Conservation (phyloP, 2,888 invertebrate genomes). For the Thalpophila matura region DNA sequence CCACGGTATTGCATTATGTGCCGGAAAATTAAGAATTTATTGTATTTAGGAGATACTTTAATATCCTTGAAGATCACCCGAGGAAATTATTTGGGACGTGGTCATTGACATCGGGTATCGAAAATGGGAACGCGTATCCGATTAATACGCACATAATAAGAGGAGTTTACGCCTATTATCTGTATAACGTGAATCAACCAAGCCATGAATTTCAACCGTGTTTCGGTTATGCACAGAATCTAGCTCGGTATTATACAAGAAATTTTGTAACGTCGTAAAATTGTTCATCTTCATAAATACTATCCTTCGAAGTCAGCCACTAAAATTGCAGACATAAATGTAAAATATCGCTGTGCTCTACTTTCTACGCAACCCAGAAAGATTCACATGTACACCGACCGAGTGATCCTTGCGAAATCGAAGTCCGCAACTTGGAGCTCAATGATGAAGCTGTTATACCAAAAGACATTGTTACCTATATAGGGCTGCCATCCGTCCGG, state of each 20-base stretch:
- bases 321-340: slow-evolving; percentile 18
- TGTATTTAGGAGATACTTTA: slow-evolving; percentile 23
- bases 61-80: slow-evolving; percentile 23
- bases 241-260: slow-evolving; percentile 1
- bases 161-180: not conserved
- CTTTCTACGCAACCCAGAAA: slow-evolving; percentile 18
- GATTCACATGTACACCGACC: not conserved
- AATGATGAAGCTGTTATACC: too few species aligned
- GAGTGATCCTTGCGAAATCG: slow-evolving; percentile 4
- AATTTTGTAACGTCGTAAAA: slow-evolving; percentile 33
- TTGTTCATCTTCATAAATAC: slow-evolving; percentile 32
- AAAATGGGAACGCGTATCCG: not conserved
- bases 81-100: slow-evolving; percentile 1
- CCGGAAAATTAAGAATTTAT: slow-evolving; percentile 55
- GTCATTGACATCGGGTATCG: slow-evolving; percentile 7
- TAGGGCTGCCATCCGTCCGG: too few species aligned
- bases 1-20: slow-evolving; percentile 44
- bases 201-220: not conserved
- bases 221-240: slow-evolving; percentile 24
- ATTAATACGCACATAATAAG: not conserved
- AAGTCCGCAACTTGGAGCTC: slow-evolving; percentile 7
- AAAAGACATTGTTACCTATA: too few species aligned
- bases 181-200: not conserved
- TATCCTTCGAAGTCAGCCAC: slow-evolving; percentile 9
- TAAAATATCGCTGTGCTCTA: slow-evolving; percentile 13